Conservation (phyloP, 1,140 invertebrate species). For the Megalonaias nervosa region DNA sequence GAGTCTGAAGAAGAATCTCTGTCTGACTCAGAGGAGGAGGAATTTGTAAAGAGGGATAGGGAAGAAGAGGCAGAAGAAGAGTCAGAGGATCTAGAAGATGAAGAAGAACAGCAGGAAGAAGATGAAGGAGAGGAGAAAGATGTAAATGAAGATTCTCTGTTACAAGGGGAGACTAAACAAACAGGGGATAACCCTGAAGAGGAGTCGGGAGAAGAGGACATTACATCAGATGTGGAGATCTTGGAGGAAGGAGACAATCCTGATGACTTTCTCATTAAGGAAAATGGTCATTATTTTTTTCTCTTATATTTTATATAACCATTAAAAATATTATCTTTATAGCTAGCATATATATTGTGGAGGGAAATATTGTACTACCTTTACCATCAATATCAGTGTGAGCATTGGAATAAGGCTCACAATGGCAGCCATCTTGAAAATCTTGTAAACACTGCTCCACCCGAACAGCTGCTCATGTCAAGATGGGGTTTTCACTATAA, state of each 20-base stretch:
- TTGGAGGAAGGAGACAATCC: conserved; percentile 29
- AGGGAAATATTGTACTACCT: too few relatives aligned
- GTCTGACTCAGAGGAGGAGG: conserved; percentile 18
- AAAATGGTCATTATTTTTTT: conserved; percentile 46
- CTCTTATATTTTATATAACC: too few relatives aligned
- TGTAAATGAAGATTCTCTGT: conserved; percentile 17
- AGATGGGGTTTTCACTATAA: too few relatives aligned
- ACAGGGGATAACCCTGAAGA: conserved; percentile 29
- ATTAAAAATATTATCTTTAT: too few relatives aligned
- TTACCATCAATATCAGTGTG: too few relatives aligned
- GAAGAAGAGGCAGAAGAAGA: conserved; percentile 42
- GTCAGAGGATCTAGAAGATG: conserved; percentile 45
- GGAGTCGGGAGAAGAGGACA: conserved; percentile 33
- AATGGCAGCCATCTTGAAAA: too few relatives aligned
- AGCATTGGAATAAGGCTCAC: too few relatives aligned
- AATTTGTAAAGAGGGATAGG: conserved; percentile 31
- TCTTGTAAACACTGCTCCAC: too few relatives aligned
- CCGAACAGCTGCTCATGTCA: too few relatives aligned
- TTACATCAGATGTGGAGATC: conserved; percentile 21
- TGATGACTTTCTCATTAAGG: conserved; percentile 41
- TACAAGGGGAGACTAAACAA: conserved; percentile 5
- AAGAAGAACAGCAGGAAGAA: conserved; percentile 23
- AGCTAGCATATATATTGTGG: too few relatives aligned
- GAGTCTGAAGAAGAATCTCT: too few relatives aligned
- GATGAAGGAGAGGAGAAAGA: conserved; percentile 18